phyloP scores from a whole-genome alignment of 37 sponge, comb jelly and placozoan genomes.

The Hormiphora californensis region DNA sequence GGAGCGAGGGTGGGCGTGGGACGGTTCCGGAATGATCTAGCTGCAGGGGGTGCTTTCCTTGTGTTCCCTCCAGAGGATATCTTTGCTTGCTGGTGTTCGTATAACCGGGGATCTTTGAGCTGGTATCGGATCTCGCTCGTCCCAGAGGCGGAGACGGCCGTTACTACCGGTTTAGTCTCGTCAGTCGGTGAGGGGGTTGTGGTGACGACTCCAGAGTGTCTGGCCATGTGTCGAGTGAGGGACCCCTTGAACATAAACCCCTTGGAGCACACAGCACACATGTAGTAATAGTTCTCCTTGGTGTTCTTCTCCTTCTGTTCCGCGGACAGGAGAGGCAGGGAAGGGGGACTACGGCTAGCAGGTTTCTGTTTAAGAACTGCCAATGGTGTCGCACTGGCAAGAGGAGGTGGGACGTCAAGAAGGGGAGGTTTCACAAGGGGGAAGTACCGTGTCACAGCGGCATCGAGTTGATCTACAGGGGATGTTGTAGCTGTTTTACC shows the following conservation, averaged over 20 bases:
- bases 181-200: not conserved
- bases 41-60: too few species aligned
- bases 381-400: not conserved
- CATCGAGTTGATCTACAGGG: not conserved
- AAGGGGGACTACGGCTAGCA: not conserved
- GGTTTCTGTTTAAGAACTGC: too few species aligned
- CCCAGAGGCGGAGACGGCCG: not conserved
- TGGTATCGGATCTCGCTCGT: slow-evolving; percentile 4
- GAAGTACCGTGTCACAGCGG: slow-evolving; percentile 11
- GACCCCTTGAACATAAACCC: slow-evolving; percentile 50
- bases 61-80: too few species aligned
- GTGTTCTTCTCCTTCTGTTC: slow-evolving; percentile 5
- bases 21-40: too few species aligned
- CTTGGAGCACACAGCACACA: slow-evolving; percentile 13
- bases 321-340: not conserved
- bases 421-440: not conserved
- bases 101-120: slow-evolving; percentile 6
- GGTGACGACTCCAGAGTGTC: not conserved
- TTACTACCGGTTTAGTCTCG: not conserved
- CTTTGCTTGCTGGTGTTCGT: not conserved
- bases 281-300: slow-evolving; percentile 36
- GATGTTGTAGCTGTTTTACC: not conserved
- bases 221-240: slow-evolving; percentile 4
- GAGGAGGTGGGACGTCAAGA: not conserved
- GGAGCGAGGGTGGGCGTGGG: not conserved